These are phyloP conservation scores for Oppia nitens DNA, from an alignment of 1,140 invertebrate species.

Conservation along the genomic window DNA sequence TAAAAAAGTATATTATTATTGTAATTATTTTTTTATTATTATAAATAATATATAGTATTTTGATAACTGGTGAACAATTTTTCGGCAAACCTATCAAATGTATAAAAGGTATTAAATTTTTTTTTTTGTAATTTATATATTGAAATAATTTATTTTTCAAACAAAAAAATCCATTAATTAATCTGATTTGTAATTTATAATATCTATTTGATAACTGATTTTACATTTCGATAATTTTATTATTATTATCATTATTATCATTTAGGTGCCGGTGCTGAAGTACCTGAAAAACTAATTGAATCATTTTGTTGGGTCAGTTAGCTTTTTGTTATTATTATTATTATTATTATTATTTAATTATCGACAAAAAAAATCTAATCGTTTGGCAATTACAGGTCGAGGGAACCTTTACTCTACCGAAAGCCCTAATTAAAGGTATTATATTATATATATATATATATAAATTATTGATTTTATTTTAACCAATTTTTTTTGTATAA, in stretches of 20 bases:
- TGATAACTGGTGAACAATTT: conserved; percentile 15
- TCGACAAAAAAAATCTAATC: conserved; percentile 50
- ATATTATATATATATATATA: no score
- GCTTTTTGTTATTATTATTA: conserved; percentile 29
- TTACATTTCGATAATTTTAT: neutral
- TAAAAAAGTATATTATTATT: no score
- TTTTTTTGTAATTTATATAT: neutral
- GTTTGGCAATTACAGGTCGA: conserved; percentile 84
- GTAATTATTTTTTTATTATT: neutral
- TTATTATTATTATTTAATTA: conserved; percentile 39
- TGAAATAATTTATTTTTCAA: neutral
- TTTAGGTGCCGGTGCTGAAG: neutral
- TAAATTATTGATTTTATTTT: neutral
- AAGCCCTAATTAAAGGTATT: conserved; percentile 36
- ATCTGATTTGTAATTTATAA: no score
- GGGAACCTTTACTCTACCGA: conserved; percentile 68
- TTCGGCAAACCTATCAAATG: conserved; percentile 16
- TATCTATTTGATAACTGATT: neutral
- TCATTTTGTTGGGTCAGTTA: conserved; percentile 38
- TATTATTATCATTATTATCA: neutral
- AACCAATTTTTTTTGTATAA: neutral
- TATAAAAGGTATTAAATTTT: conserved; percentile 2
- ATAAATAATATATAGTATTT: neutral
- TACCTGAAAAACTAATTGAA: conserved; percentile 5
- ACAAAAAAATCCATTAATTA: neutral